Evolutionary conservation across 1,140 invertebrate genomes (phyloP).

Genomic region (Drosophila ironensis): DNA sequence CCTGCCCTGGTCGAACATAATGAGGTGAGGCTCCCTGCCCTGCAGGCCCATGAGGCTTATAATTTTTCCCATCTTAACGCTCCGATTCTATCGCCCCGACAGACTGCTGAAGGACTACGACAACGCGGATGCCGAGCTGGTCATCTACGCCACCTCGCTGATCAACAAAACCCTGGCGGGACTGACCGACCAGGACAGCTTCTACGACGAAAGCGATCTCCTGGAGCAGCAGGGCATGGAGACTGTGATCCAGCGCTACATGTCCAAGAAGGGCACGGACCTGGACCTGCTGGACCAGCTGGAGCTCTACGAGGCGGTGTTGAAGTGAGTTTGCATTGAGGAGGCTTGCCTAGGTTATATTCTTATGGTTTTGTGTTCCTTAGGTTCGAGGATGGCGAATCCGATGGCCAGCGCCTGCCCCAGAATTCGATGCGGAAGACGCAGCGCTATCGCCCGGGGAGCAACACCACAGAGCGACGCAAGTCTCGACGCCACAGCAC

Average conservation of each 20-base stretch:
- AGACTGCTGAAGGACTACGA: slow-evolving; percentile 96
- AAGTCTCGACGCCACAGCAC: slow-evolving; percentile 90
- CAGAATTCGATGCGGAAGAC: slow-evolving; percentile 92
- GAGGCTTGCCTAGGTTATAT: neutral
- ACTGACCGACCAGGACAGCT: slow-evolving; percentile 97
- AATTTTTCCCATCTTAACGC: neutral
- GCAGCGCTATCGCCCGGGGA: slow-evolving; percentile 86
- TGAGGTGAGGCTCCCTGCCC: no score
- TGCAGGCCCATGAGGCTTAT: no score
- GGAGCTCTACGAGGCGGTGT: slow-evolving; percentile 96
- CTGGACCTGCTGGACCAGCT: slow-evolving; percentile 96
- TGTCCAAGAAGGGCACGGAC: slow-evolving; percentile 96
- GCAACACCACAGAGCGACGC: slow-evolving; percentile 86
- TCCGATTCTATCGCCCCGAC: no score
- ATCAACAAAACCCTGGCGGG: slow-evolving; percentile 98
- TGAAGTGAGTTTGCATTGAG: slow-evolving; percentile 86
- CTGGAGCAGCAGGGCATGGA: slow-evolving; percentile 98
- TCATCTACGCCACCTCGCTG: slow-evolving; percentile 97
- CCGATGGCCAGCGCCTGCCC: slow-evolving; percentile 83
- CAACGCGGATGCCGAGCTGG: slow-evolving; percentile 95
- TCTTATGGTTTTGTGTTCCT: neutral
- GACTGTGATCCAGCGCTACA: slow-evolving; percentile 94
- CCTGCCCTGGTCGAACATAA: slow-evolving; percentile 84
- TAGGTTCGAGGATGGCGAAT: slow-evolving; percentile 81
- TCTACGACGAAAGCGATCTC: slow-evolving; percentile 98